phyloP scores from a whole-genome alignment of 2,888 invertebrate species.

The Drosophila setosimentum region DNA sequence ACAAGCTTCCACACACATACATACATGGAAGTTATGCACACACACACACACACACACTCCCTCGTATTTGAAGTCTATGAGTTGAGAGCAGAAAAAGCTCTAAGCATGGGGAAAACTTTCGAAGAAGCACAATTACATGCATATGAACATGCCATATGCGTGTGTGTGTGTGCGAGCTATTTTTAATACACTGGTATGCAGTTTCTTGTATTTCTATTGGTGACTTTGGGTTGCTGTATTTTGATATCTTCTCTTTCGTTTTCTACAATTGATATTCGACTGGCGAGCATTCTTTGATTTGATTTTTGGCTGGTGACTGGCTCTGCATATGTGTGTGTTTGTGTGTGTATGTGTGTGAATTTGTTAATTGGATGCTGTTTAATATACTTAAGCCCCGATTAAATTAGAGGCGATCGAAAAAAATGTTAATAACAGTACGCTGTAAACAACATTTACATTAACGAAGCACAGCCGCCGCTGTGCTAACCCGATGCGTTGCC shows the following conservation, averaged over 20 bases:
- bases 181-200: neutral
- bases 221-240: constrained; percentile 4
- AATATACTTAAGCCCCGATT: constrained; percentile 41
- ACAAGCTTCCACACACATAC: constrained; percentile 53
- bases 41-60: neutral
- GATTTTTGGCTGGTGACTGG: neutral
- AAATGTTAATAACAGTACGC: constrained; percentile 64
- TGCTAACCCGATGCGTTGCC: constrained; percentile 40
- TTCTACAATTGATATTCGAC: neutral
- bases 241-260: neutral
- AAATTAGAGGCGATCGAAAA: constrained; percentile 48
- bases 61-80: neutral
- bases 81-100: constrained; percentile 9
- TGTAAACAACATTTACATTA: constrained; percentile 71
- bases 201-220: neutral
- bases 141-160: constrained; percentile 36
- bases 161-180: neutral
- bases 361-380: constrained; percentile 32
- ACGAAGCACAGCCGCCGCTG: constrained; percentile 39
- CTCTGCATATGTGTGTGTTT: constrained; percentile 21
- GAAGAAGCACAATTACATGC: constrained; percentile 17
- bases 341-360: constrained; percentile 31
- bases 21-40: constrained; percentile 5
- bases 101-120: constrained; percentile 11
- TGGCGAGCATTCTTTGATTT: neutral